phyloP scores from a whole-genome alignment of 2,113 vertebrate species.

The Epinephelus fuscoguttatus region DNA sequence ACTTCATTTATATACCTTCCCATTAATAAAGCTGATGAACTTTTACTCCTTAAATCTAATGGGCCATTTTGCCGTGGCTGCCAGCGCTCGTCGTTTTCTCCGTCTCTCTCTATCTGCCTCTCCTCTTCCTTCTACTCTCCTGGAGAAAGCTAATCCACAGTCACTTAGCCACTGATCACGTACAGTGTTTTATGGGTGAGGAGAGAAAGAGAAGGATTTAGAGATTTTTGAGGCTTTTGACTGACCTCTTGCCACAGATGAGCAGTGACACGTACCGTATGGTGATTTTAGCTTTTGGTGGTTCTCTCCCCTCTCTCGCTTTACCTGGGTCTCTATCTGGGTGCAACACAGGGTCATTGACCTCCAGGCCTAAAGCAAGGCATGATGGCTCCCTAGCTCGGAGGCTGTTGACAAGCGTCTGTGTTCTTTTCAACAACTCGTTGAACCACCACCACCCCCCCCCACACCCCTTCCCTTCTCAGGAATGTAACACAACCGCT shows the following conservation, averaged over 20 bases:
- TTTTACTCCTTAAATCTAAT: conserved; percentile 84
- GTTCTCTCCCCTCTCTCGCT: conserved; percentile 3
- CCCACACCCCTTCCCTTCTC: conserved; percentile 80
- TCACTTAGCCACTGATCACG: conserved; percentile 46
- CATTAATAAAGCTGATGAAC: conserved; percentile 86
- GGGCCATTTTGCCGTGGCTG: conserved; percentile 79
- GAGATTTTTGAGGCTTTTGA: conserved; percentile 74
- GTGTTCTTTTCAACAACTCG: conserved; percentile 97
- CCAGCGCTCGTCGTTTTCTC: conserved; percentile 52
- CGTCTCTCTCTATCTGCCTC: conserved; percentile 40
- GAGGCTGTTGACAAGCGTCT: conserved; percentile 94
- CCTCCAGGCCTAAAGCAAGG: conserved; percentile 90
- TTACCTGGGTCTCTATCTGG: conserved; percentile 55
- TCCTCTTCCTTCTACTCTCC: conserved; percentile 41
- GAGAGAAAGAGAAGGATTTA: conserved; percentile 69
- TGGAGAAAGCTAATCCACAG: conserved; percentile 67
- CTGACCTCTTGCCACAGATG: conserved; percentile 73
- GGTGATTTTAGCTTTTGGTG: conserved; percentile 33
- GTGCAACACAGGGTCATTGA: conserved; percentile 91
- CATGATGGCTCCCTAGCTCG: conserved; percentile 91
- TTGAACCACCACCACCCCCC: conserved; percentile 81
- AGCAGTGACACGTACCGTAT: conserved; percentile 65
- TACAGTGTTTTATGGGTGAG: conserved; percentile 54
- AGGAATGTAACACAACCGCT: conserved; percentile 93
- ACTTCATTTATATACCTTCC: conserved; percentile 83